Percentiles rank a stretch among this genome's conserved stretches.
phyloP scores from a whole-genome alignment of 2,113 vertebrate species.

The Burhinus bistriatus region DNA sequence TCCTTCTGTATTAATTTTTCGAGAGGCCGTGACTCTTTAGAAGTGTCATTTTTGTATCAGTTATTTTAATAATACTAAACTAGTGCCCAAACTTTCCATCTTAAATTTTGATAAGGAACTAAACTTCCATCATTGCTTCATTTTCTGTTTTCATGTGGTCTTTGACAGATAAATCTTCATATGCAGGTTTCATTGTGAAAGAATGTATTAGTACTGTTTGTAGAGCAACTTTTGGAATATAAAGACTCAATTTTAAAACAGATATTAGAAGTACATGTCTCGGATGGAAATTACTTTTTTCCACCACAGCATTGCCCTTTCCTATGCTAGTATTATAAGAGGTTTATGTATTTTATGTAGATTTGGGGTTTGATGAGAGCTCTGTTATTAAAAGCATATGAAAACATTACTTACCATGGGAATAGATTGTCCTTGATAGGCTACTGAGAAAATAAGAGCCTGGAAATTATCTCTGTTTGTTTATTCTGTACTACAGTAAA shows the following conservation, averaged over 20 bases:
- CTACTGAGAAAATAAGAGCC: background rate
- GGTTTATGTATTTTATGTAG: background rate
- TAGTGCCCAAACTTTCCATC: background rate
- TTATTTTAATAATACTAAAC: background rate
- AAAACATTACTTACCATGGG: background rate
- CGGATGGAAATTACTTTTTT: background rate
- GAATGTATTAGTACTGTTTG: background rate
- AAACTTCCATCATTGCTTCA: background rate
- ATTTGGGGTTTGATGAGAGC: background rate
- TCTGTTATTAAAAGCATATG: background rate
- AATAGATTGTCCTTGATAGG: background rate
- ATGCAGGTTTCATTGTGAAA: background rate
- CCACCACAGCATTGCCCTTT: background rate
- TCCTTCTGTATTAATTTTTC: background rate
- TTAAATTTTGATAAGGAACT: background rate
- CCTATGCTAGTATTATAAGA: background rate
- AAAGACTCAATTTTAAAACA: background rate
- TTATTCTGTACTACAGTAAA: background rate
- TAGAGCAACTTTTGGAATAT: background rate
- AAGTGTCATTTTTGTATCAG: background rate
- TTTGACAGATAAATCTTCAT: background rate
- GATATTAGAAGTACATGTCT: background rate
- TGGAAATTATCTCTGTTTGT: background rate
- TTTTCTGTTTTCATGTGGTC: background rate
- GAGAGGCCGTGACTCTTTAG: background rate